Base-by-base conservation (phyloP, 64 coral and sea anemone species). In the Montipora efflorescens region DNA sequence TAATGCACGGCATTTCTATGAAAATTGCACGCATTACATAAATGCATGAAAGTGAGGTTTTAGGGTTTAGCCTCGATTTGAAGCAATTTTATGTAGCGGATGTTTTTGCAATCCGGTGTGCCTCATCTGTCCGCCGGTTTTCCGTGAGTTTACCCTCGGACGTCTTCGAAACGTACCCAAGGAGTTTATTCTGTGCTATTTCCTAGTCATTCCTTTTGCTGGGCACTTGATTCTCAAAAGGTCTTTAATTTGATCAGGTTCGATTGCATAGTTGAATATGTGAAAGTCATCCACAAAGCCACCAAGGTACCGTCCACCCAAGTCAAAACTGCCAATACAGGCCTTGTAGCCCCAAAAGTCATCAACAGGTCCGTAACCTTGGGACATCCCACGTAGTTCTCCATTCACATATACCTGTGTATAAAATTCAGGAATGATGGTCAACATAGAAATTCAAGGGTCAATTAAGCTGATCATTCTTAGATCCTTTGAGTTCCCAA, bases 261-360 rank as follows among this genome's bases (percentile, higher is more conserved):
- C 81, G 36, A 99, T 92, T 3, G 92, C 98, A 49, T 99, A 99
- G 66, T 99, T 87, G 58, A 96, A 99, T 76, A 99, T 94, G 28
- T 94, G 88, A 79, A 96, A 99, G 52, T 96, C 95, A 22, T 99
- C 98, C 1, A 99, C 55, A 84, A 92, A 91, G 12, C 92, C 98
- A 11, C 62, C 75, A n/a, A 99, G 67, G 73, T 92, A 99, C 18
- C 98, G 77, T 12, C 95, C 98, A 59, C 96, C 98, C 10, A 94
- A 92, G 47, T 99, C 98, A 95, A 96, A 99, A 79, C 92, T 99
- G 12, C 98, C 98, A 20, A 99, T 68, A 36, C 91, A 90, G 13
- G 98, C 98, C 79, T 96, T 96, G 87, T 99, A 96, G 10, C 98
- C 98, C 98, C 98, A 99, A 48, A 96, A 77, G 47, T 90, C 81